phyloP scores from a whole-genome alignment of 2,888 invertebrate genomes.

The Enchytraeus crypticus region DNA sequence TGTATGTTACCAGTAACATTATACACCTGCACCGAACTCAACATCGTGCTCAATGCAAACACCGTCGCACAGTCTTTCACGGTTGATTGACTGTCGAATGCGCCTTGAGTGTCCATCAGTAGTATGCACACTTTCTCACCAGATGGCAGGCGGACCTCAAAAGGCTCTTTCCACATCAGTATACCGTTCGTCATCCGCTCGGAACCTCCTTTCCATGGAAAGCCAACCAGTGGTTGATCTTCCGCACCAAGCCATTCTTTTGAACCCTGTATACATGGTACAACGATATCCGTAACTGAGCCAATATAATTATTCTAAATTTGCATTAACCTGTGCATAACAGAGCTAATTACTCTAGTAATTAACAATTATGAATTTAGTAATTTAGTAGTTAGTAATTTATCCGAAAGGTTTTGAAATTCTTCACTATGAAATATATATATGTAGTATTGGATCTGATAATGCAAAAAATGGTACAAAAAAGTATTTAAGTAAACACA shows the following conservation, averaged over 20 bases:
- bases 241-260: constrained; percentile 76
- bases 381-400: no score
- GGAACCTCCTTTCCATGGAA: constrained; percentile 91
- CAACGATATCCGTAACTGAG: not conserved
- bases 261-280: not conserved
- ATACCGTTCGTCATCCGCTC: constrained; percentile 93
- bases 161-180: constrained; percentile 89
- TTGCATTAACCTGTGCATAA: no score
- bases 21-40: constrained; percentile 86
- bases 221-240: constrained; percentile 73
- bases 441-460: no score
- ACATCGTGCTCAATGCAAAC: constrained; percentile 94
- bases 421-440: no score
- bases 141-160: constrained; percentile 53
- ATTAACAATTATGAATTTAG: no score
- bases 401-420: no score
- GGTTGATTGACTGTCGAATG: constrained; percentile 91
- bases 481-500: no score
- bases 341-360: no score
- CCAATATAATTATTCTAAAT: no score
- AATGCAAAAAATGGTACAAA: no score
- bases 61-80: constrained; percentile 96
- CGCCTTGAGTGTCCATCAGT: constrained; percentile 29
- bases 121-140: constrained; percentile 42
- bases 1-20: constrained; percentile 93